Percentiles rank a stretch among this genome's conserved stretches.
Conservation (phyloP, 2,888 invertebrate genomes). For the Lutraria lutraria region DNA sequence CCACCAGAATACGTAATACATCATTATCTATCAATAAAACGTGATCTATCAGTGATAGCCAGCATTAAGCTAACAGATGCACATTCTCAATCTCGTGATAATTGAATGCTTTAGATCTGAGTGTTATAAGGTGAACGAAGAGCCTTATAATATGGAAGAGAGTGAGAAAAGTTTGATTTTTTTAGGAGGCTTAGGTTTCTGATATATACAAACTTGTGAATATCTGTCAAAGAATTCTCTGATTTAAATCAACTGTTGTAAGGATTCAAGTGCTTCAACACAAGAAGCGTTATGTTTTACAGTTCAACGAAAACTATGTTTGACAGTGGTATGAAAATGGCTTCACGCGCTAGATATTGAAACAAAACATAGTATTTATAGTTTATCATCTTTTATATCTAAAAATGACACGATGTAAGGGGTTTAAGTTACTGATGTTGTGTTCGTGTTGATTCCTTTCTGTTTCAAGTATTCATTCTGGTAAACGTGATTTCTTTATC, state of each 20-base stretch:
- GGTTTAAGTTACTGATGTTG: background rate
- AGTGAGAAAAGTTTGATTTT: background rate
- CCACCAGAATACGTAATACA: background rate
- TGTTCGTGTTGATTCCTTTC: background rate
- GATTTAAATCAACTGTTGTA: background rate
- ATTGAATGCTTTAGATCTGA: background rate
- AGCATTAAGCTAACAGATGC: background rate
- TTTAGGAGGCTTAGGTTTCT: background rate
- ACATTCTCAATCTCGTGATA: background rate
- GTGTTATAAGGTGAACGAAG: background rate
- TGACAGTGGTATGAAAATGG: background rate
- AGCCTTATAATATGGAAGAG: background rate
- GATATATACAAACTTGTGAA: background rate
- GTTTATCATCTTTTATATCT: constrained; percentile 6
- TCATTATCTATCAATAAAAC: constrained; percentile 16
- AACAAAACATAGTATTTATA: constrained; percentile 3
- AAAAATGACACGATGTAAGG: background rate
- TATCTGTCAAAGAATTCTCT: background rate
- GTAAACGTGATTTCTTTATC: background rate
- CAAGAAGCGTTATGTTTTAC: background rate
- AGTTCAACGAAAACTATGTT: background rate
- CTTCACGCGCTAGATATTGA: background rate
- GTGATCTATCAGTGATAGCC: background rate
- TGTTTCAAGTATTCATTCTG: background rate
- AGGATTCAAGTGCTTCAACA: background rate